Base-by-base conservation (phyloP, 2,888 invertebrate genomes). In the Philopedon plagiatum region DNA sequence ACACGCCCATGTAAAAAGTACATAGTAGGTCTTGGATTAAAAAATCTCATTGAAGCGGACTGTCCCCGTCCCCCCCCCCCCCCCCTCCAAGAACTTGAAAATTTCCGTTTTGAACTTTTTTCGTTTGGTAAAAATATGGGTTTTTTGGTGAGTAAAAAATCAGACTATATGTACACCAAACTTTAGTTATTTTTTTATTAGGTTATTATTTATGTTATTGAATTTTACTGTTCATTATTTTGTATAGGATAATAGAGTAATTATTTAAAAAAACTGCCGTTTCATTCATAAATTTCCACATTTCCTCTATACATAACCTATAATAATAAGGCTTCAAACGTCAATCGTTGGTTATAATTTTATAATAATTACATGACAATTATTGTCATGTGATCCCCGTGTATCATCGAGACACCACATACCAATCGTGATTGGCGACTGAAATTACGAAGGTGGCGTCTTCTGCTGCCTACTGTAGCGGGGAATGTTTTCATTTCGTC, bases 191-290 rank as follows among this genome's bases (percentile, higher is more conserved):
- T 26, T 58, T 58, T 58, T 58, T 15, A 56, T 39, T 41, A 41
- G 46, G 44, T 60, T 60, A 60, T 44, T 61, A 61, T 61, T 61
- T 61, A 61, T 61, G 46, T 61, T 61, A 61, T 26, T 58, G 32
- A 61, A 46, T 44, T 34, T 37, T 61, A 60, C 18, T 44, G 61
- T 61, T 61, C 26, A 46, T 19, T 44, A 29, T 61, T n/a, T n/a
- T 61, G 61, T 61, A 61, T 61, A 61, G 29, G 61, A 46, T 46
- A 39, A 39, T 58, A 58, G 58, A 58, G 2, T 58, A 58, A 58
- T 41, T 58, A 58, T 58, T 41, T 58, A 58, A 58, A 58, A 41
- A 19, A 37, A 26, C 13, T 21, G 7, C 11, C n/a, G 41, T 58
- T 39, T 41, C 18, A 21, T 58, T 58, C 26, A 37, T n/a, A n/a